These are phyloP conservation scores for Poeciliopsis presidionis DNA, from an alignment of 2,797 vertebrate species.

Conservation along the genomic window DNA sequence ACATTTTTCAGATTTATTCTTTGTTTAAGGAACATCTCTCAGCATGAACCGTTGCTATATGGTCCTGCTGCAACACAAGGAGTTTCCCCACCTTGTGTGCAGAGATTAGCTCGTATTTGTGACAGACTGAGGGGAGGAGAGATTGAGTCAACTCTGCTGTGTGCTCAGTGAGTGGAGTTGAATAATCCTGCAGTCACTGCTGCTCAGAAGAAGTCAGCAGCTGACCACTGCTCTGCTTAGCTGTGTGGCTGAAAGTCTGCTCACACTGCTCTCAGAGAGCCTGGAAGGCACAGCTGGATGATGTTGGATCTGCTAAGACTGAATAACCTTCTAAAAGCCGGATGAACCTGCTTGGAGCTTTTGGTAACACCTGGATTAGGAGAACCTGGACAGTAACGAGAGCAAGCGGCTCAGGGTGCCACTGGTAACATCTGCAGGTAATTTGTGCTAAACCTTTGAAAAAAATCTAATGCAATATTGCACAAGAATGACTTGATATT, in stretches of 20 bases:
- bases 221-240: slow-evolving; percentile 58
- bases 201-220: slow-evolving; percentile 75
- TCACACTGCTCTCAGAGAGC: slow-evolving; percentile 45
- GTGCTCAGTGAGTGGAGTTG: slow-evolving; percentile 67
- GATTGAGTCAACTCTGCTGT: slow-evolving; percentile 40
- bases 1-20: neutral
- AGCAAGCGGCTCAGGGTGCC: slow-evolving; percentile 40
- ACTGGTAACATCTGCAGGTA: slow-evolving; percentile 65
- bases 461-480: slow-evolving; percentile 17
- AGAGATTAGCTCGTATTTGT: slow-evolving; percentile 24
- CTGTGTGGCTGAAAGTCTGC: slow-evolving; percentile 39
- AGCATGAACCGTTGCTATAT: neutral
- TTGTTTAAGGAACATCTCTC: neutral
- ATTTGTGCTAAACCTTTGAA: slow-evolving; percentile 51
- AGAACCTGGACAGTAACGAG: slow-evolving; percentile 30
- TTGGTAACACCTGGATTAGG: slow-evolving; percentile 40
- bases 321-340: slow-evolving; percentile 20
- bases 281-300: slow-evolving; percentile 39
- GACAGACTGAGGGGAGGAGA: slow-evolving; percentile 21
- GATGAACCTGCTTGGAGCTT: slow-evolving; percentile 25
- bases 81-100: slow-evolving; percentile 14
- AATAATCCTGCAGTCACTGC: slow-evolving; percentile 84
- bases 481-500: neutral
- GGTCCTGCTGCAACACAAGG: slow-evolving; percentile 25
- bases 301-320: slow-evolving; percentile 33